These are phyloP conservation scores for Cariama cristata DNA, from an alignment of 2,113 vertebrate species.

Conservation along the genomic window DNA sequence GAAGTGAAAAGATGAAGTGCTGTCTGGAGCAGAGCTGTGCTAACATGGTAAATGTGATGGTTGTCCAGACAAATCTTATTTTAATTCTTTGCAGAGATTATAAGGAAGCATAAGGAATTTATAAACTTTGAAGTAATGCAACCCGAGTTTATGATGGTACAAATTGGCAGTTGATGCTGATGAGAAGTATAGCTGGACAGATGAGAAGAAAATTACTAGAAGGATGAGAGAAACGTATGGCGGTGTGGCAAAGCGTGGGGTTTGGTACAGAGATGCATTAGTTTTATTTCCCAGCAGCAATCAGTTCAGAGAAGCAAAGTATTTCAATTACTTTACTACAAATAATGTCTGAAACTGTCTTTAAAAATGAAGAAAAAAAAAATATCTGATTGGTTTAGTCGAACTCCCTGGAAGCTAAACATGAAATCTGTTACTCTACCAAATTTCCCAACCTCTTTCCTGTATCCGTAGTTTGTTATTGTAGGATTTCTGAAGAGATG, in stretches of 20 bases:
- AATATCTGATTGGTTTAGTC: background rate
- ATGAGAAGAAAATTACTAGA: background rate
- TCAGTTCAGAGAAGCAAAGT: background rate
- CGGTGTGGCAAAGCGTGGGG: background rate
- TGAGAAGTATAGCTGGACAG: background rate
- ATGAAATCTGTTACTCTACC: background rate
- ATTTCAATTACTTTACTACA: background rate
- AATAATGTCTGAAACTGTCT: background rate
- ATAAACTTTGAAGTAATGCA: background rate
- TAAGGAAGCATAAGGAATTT: background rate
- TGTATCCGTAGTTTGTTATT: background rate
- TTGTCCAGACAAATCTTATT: background rate
- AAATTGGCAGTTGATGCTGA: background rate
- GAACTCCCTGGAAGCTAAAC: background rate
- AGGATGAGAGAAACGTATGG: background rate
- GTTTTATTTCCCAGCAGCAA: background rate
- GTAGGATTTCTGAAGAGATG: background rate
- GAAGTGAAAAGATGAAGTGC: background rate
- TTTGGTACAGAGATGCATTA: background rate
- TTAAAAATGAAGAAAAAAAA: background rate
- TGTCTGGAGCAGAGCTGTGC: background rate
- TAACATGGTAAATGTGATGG: background rate
- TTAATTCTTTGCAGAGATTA: background rate
- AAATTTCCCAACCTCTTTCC: background rate
- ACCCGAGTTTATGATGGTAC: background rate